A percentile compares a stretch with the other conserved stretches of the same genome.
Conservation (phyloP, 53 echinoderm and acorn worm species). For the Zoroaster sp. region DNA sequence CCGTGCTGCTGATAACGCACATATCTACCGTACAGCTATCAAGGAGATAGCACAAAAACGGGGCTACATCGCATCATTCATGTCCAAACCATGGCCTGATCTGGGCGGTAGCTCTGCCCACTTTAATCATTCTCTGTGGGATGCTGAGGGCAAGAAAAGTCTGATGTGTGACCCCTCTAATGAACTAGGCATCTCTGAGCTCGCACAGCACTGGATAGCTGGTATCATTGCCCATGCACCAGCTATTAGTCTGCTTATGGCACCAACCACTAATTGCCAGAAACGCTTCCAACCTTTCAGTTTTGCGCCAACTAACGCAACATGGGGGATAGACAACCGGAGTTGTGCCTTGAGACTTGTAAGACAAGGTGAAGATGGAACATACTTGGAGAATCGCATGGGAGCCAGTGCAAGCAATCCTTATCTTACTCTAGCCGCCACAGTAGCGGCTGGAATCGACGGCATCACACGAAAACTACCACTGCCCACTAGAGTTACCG, state of each 20-base stretch:
- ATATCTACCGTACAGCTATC: conserved; percentile 70
- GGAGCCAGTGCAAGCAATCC: conserved; percentile 79
- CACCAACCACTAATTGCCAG: conserved; percentile 65
- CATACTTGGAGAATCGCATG: conserved; percentile 76
- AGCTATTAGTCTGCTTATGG: conserved; percentile 61
- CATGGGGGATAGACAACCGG: conserved; percentile 70
- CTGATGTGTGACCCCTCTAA: conserved; percentile 46
- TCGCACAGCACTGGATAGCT: conserved; percentile 77
- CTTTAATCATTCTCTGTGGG: conserved; percentile 84
- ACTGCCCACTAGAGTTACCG: conserved; percentile 58
- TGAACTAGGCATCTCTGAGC: conserved; percentile 57
- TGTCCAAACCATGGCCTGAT: conserved; percentile 82
- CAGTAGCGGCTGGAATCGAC: conserved; percentile 70
- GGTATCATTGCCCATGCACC: conserved; percentile 70
- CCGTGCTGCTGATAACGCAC: conserved; percentile 73
- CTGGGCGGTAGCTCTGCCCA: conserved; percentile 73
- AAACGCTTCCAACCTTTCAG: conserved; percentile 40
- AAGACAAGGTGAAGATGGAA: conserved; percentile 66
- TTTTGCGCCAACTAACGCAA: conserved; percentile 71
- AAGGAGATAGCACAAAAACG: conserved; percentile 77
- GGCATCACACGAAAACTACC: conserved; percentile 65
- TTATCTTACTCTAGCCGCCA: conserved; percentile 66
- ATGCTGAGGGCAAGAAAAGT: conserved; percentile 37
- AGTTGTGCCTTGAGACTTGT: conserved; percentile 62
- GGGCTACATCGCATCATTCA: conserved; percentile 74